Base-by-base conservation (phyloP, 2,888 invertebrate species). In the Callosobruchus maculatus region DNA sequence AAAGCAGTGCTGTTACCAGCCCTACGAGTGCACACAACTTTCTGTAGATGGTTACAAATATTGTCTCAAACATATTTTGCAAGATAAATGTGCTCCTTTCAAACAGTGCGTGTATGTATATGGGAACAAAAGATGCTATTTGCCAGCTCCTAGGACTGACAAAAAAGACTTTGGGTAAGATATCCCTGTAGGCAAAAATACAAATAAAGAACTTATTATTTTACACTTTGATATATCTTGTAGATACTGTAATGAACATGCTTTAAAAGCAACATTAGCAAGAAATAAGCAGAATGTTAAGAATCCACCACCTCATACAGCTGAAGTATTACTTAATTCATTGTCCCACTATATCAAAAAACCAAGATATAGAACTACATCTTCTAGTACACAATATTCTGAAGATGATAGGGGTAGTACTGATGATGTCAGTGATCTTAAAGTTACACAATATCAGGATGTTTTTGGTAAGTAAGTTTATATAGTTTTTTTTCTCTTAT, bases 81-180 rank as follows among this genome's bases (percentile, higher is more conserved):
- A 93, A 80, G 97, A 98, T 85, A 91, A 93, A 5, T 90, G 88
- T 18, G 95, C 97, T 0, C 96, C 97, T 0, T 98, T 92, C 85
- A 92, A 92, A 77, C 95, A 94, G 79, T 98, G 98, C 84, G 89
- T 90, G 0, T 93, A 91, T 85, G 89, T 93, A 78, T 91, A 90
- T 85, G 81, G 91, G 30, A 90, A 90, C 72, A 94, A 93, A 78
- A 89, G 94, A 76, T 97, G 97, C 84, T 87, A 90, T n/a, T 90
- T 93, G 82, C 93, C 96, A 0, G 94, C 95, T 0, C 93, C 93
- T 0, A 92, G 91, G 84, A 87, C 89, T 68, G 94, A 94, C 74
- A 92, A 91, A 82, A 92, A 92, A 83, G 94, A 94, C 79, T 87
- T 87, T 71, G 91, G 91, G 89, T 92, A 88, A 73, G 49, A 49